phyloP scores from a whole-genome alignment of 1,140 invertebrate genomes.

The Drosophila malerkotliana region DNA sequence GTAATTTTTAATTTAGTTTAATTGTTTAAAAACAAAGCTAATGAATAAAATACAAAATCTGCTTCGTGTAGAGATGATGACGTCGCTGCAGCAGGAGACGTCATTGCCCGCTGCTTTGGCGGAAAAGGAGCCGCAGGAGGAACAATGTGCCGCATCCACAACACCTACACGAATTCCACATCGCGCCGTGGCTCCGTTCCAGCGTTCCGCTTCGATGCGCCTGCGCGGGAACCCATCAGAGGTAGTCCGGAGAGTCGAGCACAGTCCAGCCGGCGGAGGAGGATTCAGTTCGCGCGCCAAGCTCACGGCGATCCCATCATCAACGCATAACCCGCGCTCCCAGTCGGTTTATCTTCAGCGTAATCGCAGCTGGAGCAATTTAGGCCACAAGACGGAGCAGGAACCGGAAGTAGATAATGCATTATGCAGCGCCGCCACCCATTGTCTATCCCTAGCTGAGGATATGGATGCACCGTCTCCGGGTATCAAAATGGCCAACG shows the following conservation, averaged over 20 bases:
- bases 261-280: slow-evolving; percentile 20
- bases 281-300: slow-evolving; percentile 73
- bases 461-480: slow-evolving; percentile 19
- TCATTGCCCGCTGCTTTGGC: slow-evolving; percentile 43
- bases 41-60: background rate
- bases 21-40: background rate
- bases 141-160: slow-evolving; percentile 22
- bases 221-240: slow-evolving; percentile 64
- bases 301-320: slow-evolving; percentile 56
- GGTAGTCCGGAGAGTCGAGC: slow-evolving; percentile 15
- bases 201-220: slow-evolving; percentile 67
- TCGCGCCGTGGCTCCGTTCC: slow-evolving; percentile 44
- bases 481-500: slow-evolving; percentile 43
- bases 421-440: slow-evolving; percentile 55
- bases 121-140: slow-evolving; percentile 6
- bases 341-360: slow-evolving; percentile 38
- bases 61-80: slow-evolving; percentile 38
- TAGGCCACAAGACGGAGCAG: slow-evolving; percentile 57
- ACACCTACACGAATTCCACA: slow-evolving; percentile 71
- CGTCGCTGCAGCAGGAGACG: slow-evolving; percentile 56
- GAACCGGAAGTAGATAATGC: slow-evolving; percentile 38
- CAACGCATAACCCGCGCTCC: slow-evolving; percentile 26
- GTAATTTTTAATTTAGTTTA: background rate
- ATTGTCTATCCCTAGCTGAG: slow-evolving; percentile 42
- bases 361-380: slow-evolving; percentile 67